A percentile compares a stretch with the other conserved stretches of the same genome.
Conservation (phyloP, 2,113 vertebrate species). For the Epinephelus cyanopodus region DNA sequence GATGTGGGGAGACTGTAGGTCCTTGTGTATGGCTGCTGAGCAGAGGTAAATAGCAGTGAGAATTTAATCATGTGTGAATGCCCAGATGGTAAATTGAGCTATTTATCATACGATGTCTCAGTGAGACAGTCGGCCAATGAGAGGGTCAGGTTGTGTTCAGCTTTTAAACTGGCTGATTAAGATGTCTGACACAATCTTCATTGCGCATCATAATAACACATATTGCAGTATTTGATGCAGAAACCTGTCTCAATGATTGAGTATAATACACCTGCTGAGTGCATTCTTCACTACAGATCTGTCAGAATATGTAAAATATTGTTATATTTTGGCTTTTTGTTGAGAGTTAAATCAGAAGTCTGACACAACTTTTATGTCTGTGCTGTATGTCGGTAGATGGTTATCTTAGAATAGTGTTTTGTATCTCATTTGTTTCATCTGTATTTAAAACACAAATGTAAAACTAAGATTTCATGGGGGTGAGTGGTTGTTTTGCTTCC, state of each 20-base stretch:
- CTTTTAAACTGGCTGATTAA: slow-evolving; percentile 32
- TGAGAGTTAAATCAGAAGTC: neutral
- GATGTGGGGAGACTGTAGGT: neutral
- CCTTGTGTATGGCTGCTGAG: slow-evolving; percentile 14
- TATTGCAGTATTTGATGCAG: neutral
- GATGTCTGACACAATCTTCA: slow-evolving; percentile 18
- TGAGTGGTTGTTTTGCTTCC: neutral
- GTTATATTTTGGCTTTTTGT: neutral
- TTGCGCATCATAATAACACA: slow-evolving; percentile 8
- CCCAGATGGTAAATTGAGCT: slow-evolving; percentile 49
- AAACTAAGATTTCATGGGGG: neutral
- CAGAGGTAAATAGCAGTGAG: slow-evolving; percentile 39
- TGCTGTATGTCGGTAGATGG: too few relatives aligned
- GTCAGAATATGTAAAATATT: neutral
- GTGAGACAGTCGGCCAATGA: slow-evolving; percentile 6
- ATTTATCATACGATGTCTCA: slow-evolving; percentile 40
- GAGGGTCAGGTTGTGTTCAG: slow-evolving; percentile 34
- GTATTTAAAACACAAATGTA: neutral
- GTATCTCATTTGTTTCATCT: neutral
- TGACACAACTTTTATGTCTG: too few relatives aligned
- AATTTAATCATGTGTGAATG: slow-evolving; percentile 52
- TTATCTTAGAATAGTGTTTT: too few relatives aligned
- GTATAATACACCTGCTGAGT: neutral
- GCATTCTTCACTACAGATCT: neutral
- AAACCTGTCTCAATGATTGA: neutral